Evolutionary conservation across 2,888 invertebrate genomes (phyloP).

Genomic region (Lasioglossum vierecki): DNA sequence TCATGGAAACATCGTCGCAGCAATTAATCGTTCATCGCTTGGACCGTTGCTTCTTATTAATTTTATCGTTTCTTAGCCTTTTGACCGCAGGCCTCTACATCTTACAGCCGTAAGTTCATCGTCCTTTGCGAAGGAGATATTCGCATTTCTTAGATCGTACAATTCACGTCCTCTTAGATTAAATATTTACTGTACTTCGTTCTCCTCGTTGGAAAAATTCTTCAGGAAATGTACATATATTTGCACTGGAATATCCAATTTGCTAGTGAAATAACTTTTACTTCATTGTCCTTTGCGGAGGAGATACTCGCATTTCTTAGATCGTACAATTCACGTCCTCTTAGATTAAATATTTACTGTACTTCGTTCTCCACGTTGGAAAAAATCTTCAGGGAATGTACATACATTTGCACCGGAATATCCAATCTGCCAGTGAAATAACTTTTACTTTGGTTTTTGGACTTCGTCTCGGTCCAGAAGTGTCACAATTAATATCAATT

Average conservation of each 20-base stretch:
- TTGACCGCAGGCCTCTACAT: not conserved
- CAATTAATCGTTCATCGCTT: conserved; percentile 39
- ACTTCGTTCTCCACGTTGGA: not conserved
- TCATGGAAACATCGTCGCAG: conserved; percentile 44
- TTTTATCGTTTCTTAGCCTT: not conserved
- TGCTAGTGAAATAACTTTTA: too few species aligned
- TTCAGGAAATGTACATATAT: not conserved
- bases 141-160: too few species aligned
- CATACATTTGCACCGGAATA: not conserved
- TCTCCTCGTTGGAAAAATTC: not conserved
- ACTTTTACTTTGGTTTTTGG: not conserved
- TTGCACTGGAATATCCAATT: too few species aligned
- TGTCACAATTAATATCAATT: not conserved
- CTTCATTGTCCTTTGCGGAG: too few species aligned
- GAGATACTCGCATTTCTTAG: too few species aligned
- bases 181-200: too few species aligned
- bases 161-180: too few species aligned
- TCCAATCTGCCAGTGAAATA: not conserved
- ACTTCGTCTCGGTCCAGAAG: not conserved
- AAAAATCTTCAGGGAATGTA: not conserved
- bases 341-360: too few species aligned
- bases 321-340: too few species aligned
- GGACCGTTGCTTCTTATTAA: not conserved
- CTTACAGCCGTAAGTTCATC: not conserved
- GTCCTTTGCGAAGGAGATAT: too few species aligned